These are phyloP conservation scores for Pseudococcus viburni DNA, from an alignment of 2,888 invertebrate species.

Conservation along the genomic window DNA sequence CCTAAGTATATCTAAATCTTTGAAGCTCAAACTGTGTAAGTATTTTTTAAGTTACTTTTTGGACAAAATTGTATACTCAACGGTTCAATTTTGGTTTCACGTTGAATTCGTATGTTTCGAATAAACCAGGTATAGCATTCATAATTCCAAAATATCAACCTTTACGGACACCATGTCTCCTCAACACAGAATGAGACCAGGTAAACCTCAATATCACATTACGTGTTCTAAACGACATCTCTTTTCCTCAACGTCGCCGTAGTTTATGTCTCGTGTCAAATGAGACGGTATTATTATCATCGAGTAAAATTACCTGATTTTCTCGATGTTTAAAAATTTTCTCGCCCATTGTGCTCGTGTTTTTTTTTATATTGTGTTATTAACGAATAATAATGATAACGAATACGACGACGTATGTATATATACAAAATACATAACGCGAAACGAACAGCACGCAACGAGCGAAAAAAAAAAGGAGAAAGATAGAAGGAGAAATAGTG, in stretches of 20 bases:
- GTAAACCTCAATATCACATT: background rate
- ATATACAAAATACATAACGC: background rate
- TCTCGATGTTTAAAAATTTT: constrained; percentile 13
- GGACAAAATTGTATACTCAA: too few species aligned
- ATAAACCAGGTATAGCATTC: too few species aligned
- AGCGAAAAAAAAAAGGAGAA: constrained; percentile 19
- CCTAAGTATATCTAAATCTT: too few species aligned
- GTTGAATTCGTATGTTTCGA: too few species aligned
- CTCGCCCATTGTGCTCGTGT: background rate
- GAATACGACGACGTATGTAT: background rate
- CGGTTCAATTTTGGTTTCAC: too few species aligned
- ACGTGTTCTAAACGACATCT: background rate
- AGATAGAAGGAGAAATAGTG: constrained; percentile 32
- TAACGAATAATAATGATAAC: constrained; percentile 4
- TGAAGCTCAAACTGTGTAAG: too few species aligned
- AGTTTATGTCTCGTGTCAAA: background rate
- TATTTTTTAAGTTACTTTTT: too few species aligned
- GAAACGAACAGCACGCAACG: background rate
- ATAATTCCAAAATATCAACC: too few species aligned
- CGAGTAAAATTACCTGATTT: constrained; percentile 23
- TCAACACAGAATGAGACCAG: too few species aligned
- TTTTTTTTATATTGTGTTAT: too few species aligned
- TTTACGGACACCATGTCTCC: too few species aligned
- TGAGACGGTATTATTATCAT: background rate
- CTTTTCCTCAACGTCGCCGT: background rate